Conservation (phyloP, 2,113 vertebrate species). For the Eretmodus cyanostictus region DNA sequence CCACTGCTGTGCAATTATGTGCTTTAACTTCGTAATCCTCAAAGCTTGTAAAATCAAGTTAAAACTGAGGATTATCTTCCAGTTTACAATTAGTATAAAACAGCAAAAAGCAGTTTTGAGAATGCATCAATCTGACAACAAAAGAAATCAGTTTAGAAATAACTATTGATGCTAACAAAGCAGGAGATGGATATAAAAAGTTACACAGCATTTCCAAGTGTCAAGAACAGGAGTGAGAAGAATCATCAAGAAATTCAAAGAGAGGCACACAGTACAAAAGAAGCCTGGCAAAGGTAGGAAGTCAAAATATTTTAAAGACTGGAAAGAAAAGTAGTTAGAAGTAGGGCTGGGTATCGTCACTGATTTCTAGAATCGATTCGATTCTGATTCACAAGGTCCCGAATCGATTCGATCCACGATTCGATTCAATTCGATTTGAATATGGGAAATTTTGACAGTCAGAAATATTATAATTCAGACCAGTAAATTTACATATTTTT, state of each 20-base stretch:
- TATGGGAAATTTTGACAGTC: no score
- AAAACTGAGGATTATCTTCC: not conserved
- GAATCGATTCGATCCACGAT: no score
- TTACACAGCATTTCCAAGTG: not conserved
- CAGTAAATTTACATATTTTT: no score
- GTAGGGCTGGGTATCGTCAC: no score
- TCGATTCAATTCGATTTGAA: no score
- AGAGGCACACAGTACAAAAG: not conserved
- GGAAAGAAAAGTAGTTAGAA: not conserved
- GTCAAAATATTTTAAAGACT: not conserved
- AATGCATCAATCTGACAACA: not conserved
- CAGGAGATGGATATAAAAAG: not conserved
- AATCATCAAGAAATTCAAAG: not conserved
- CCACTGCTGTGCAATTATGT: not conserved
- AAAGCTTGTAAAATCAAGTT: not conserved
- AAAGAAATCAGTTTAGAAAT: not conserved
- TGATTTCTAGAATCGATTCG: no score
- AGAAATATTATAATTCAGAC: no score
- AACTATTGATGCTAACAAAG: not conserved
- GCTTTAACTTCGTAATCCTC: rapidly evolving
- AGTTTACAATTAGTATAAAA: not conserved
- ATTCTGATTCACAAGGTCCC: no score
- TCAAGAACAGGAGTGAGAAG: not conserved
- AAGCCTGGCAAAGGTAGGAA: not conserved
- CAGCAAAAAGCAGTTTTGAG: not conserved